Conservation (phyloP, 2,113 vertebrate genomes). For the Xenus cinereus region DNA sequence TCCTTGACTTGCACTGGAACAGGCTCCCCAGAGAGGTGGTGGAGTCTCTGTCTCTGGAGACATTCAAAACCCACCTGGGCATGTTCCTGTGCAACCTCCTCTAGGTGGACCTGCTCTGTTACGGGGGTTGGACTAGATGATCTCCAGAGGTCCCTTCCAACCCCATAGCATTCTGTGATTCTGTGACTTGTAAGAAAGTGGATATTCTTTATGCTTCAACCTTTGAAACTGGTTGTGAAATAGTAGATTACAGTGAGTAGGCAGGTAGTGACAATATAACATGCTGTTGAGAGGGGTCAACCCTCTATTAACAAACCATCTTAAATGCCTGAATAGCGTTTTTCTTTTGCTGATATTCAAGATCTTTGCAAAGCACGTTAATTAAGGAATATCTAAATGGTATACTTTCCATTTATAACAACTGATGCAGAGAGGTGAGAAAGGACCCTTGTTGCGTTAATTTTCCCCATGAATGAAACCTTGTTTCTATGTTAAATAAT, state of each 20-base stretch:
- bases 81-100: too few relatives aligned
- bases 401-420: slow-evolving; percentile 48
- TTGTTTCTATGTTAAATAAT: slow-evolving; percentile 65
- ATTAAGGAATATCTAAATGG: slow-evolving; percentile 39
- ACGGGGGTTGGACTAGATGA: too few relatives aligned
- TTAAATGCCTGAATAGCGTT: background rate
- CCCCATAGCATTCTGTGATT: too few relatives aligned
- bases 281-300: background rate
- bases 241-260: background rate
- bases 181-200: background rate
- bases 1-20: background rate
- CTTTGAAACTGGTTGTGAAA: background rate
- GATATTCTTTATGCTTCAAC: background rate
- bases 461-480: slow-evolving; percentile 55
- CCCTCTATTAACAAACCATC: background rate
- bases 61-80: too few relatives aligned
- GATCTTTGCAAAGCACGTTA: slow-evolving; percentile 4
- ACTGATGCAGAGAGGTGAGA: slow-evolving; percentile 44
- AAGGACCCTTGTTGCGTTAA: slow-evolving; percentile 8
- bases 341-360: background rate
- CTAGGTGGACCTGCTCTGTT: too few relatives aligned
- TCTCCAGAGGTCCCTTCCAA: too few relatives aligned
- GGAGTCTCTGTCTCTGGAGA: too few relatives aligned
- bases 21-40: too few relatives aligned
- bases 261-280: background rate